Base-by-base conservation (phyloP, 2,113 vertebrate genomes). In the Phyllostomus hastatus region DNA sequence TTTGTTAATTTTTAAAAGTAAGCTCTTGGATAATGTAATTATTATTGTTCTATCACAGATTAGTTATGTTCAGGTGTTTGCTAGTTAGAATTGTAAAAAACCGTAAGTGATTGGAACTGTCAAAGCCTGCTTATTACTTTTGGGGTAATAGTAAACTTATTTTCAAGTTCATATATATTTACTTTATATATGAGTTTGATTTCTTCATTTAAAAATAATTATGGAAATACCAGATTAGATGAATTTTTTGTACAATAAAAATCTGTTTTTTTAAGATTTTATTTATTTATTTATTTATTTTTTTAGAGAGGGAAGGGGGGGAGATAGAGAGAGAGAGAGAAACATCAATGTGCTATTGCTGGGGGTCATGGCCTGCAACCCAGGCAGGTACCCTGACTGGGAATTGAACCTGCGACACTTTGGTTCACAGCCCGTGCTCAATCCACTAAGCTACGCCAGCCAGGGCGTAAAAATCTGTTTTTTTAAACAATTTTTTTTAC, bases 1-100 rank as follows among this genome's bases (percentile, higher is more conserved):
- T 90, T 94, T 80, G 52, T 82, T 81, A 92, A 94, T 90, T 95
- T 94, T 95, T 20, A 75, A 96, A 95, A 89, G 7, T 73, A 79
- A 95, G 35, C 22, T 91, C 59, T 95, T 94, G 61, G 22, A 69
- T 85, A 86, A 59, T 57, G n/a, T 89, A 72, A 87, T 54, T 70
- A 33, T 78, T 85, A 88, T 57, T 78, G 1, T 81, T 79, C 52
- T 84, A 48, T 84, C 46, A 88, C 28, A 72, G 33, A 66, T 88
- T 59, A 85, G 75, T 80, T 88, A 80, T 89, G 38, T 76, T 66
- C 10, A 50, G 95, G n/a, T 26, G 35, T 48, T 95, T 95, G 64
- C 19, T 76, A 85, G 61, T 69, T 89, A 83, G 50, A 75, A 96
- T 96, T 79, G 46, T 79, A 78, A 94, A 69, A 90, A 88, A 4